Evolutionary conservation across 2,888 invertebrate genomes (phyloP).

Genomic region (Cerceris ruficornis): DNA sequence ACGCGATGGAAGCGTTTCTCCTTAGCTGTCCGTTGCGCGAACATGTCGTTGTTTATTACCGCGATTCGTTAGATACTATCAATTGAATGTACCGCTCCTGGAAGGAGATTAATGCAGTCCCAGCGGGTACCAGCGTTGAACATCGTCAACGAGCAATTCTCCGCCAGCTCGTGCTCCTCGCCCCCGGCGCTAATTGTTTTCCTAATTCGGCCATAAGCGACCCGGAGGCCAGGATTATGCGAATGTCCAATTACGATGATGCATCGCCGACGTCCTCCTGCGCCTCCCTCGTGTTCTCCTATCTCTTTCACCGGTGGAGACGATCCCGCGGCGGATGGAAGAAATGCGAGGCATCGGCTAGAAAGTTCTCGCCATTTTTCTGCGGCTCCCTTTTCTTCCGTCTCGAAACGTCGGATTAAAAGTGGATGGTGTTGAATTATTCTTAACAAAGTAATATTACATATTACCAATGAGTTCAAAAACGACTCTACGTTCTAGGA

Average conservation of each 20-base stretch:
- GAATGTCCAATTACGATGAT: slow-evolving; percentile 59
- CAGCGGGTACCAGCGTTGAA: slow-evolving; percentile 49
- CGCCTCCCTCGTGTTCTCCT: neutral
- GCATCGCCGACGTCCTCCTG: slow-evolving; percentile 30
- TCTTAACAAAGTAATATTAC: too few relatives aligned
- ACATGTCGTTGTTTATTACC: slow-evolving; percentile 64
- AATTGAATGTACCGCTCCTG: slow-evolving; percentile 60
- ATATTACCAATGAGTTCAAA: too few relatives aligned
- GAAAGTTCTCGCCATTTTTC: neutral
- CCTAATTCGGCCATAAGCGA: slow-evolving; percentile 54
- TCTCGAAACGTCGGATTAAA: too few relatives aligned
- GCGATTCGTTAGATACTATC: slow-evolving; percentile 63
- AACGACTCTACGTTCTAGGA: too few relatives aligned
- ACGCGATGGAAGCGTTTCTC: slow-evolving; percentile 38
- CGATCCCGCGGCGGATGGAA: neutral
- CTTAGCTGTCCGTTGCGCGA: slow-evolving; percentile 45
- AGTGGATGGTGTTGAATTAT: too few relatives aligned
- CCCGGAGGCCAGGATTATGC: slow-evolving; percentile 41
- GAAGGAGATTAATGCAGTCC: slow-evolving; percentile 63
- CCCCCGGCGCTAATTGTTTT: slow-evolving; percentile 63
- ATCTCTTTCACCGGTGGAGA: neutral
- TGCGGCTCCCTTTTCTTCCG: too few relatives aligned
- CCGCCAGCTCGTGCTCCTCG: slow-evolving; percentile 19
- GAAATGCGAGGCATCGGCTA: neutral
- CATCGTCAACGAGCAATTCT: slow-evolving; percentile 38